Percentiles rank a stretch among this genome's conserved stretches.
phyloP scores from a whole-genome alignment of 2,797 vertebrate species.

The Carduelis carduelis region DNA sequence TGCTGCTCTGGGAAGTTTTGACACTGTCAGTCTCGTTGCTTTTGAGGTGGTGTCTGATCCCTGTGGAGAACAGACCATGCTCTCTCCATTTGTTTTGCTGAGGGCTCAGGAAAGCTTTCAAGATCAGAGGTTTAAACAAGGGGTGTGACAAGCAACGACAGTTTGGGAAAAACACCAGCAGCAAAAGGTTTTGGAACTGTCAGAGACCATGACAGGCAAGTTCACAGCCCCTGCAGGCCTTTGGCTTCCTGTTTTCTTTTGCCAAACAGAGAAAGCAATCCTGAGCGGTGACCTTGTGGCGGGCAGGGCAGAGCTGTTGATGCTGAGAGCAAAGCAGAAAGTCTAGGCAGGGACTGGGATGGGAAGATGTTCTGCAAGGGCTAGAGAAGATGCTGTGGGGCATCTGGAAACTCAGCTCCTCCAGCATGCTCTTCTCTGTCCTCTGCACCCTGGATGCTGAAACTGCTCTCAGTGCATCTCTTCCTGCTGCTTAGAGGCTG shows the following conservation, averaged over 20 bases:
- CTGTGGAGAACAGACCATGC: neutral
- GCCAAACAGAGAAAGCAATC: neutral
- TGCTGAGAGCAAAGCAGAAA: neutral
- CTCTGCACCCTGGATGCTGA: neutral
- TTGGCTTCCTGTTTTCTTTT: conserved; percentile 35
- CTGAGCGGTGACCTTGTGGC: neutral
- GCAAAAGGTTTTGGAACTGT: conserved; percentile 50
- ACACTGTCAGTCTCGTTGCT: neutral
- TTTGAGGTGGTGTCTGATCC: neutral
- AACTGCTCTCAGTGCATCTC: neutral
- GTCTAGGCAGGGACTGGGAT: neutral
- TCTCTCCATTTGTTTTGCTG: neutral
- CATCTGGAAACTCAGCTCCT: neutral
- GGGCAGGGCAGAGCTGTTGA: neutral
- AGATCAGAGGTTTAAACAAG: neutral
- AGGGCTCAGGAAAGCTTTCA: conserved; percentile 25
- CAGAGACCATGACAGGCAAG: conserved; percentile 61
- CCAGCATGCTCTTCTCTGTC: neutral
- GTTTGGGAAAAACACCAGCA: conserved; percentile 43
- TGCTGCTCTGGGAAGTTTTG: neutral
- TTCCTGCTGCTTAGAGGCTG: neutral
- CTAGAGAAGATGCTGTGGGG: neutral
- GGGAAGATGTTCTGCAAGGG: neutral
- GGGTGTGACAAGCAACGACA: conserved; percentile 6
- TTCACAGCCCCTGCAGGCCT: conserved; percentile 41